phyloP scores from a whole-genome alignment of 1,140 invertebrate genomes.

The Cydia pomonella region DNA sequence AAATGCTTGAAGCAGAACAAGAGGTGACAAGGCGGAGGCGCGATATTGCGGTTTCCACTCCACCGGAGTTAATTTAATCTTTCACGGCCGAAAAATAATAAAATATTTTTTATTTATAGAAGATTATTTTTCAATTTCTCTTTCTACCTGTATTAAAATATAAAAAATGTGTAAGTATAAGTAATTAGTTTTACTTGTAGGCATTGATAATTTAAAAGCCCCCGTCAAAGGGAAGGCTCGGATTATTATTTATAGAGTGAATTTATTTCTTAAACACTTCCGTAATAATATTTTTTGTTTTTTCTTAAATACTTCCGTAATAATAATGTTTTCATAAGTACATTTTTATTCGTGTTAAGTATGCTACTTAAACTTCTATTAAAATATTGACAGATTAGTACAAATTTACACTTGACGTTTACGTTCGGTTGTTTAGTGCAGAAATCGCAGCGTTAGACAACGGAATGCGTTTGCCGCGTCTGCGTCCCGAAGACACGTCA shows the following conservation, averaged over 20 bases:
- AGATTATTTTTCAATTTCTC: background rate
- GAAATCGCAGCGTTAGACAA: no score
- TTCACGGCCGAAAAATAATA: background rate
- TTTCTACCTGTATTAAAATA: background rate
- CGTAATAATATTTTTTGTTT: no score
- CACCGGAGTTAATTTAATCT: constrained; percentile 26
- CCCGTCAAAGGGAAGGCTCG: background rate
- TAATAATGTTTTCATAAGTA: no score
- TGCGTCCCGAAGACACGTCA: no score
- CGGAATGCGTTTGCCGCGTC: no score
- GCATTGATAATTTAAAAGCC: background rate
- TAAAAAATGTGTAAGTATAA: background rate
- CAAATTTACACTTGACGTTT: no score
- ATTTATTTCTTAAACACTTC: no score
- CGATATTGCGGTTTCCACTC: constrained; percentile 23
- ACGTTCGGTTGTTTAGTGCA: no score
- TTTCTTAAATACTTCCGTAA: no score
- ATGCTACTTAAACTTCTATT: no score
- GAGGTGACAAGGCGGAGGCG: constrained; percentile 2
- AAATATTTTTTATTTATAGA: background rate
- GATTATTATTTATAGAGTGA: background rate
- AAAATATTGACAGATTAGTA: no score
- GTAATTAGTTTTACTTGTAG: background rate
- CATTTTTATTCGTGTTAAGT: no score
- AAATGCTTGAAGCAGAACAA: constrained; percentile 29